phyloP scores from a whole-genome alignment of 1,140 invertebrate genomes.

The Trissolcus basalis region DNA sequence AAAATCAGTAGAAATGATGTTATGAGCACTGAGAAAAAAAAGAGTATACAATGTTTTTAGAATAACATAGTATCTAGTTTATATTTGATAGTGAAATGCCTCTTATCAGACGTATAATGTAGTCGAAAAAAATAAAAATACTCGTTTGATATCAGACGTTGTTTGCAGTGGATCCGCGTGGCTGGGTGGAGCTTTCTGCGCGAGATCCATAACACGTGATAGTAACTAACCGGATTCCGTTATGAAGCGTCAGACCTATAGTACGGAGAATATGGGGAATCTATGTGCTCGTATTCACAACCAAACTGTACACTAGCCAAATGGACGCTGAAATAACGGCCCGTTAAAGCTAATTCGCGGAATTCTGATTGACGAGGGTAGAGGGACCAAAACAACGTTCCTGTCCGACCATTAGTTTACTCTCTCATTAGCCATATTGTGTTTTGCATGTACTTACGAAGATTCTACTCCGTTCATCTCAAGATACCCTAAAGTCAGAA shows the following conservation, averaged over 20 bases:
- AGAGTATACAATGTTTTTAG: too few species aligned
- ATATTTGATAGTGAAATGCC: constrained; percentile 6
- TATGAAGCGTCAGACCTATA: constrained; percentile 67
- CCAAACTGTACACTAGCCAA: constrained; percentile 75
- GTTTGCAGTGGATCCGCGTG: constrained; percentile 54
- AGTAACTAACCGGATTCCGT: constrained; percentile 76
- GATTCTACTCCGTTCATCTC: too few species aligned
- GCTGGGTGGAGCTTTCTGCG: constrained; percentile 67
- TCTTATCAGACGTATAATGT: constrained; percentile 23
- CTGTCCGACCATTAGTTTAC: constrained; percentile 42
- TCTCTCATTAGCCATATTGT: constrained; percentile 26
- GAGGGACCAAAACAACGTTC: constrained; percentile 47
- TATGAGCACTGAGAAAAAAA: too few species aligned
- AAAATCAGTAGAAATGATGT: too few species aligned
- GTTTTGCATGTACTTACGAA: neutral
- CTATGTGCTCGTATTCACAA: constrained; percentile 75
- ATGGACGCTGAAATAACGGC: constrained; percentile 77
- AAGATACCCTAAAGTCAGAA: too few species aligned
- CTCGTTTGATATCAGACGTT: constrained; percentile 42
- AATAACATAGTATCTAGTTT: neutral
- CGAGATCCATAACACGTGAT: constrained; percentile 69
- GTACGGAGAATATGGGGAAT: constrained; percentile 74
- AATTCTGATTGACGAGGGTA: constrained; percentile 76
- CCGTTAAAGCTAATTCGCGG: constrained; percentile 77
- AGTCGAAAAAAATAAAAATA: constrained; percentile 39